Evolutionary conservation across 2,888 invertebrate genomes (phyloP), one percentile per base, ranked within the genome.

Genomic region (Melanotus villosus): DNA sequence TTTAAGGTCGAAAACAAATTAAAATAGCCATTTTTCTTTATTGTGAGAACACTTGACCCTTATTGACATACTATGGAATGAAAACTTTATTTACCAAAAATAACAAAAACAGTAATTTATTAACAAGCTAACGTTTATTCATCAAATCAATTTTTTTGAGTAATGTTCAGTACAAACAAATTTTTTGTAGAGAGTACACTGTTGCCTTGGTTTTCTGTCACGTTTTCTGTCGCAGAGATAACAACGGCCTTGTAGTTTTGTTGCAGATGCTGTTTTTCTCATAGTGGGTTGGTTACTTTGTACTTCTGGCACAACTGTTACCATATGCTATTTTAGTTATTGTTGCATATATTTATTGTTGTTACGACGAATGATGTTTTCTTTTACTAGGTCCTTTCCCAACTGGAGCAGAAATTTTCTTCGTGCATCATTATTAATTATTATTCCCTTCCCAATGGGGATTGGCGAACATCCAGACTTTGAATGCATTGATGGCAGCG

Each of bases 401-500:
- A 45, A 26, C 26, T 26, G 26, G 26, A 26, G 26, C 26, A 26
- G 3, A 26, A 26, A 26, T 26, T 26, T 26, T 26, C 26, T 26
- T 26, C 26, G 26, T 26, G 26, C 26, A 26, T 26, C 26, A 26
- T 26, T 26, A 26, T 26, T 7, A 26, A 26, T 26, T 26, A 26
- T 26, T 7, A 26, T 26, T 26, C 26, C 26, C 26, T 26, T 26
- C 26, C 26, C 26, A 26, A 23, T 50, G 21, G 23, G 62, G 36
- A 62, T 47, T 26, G n/a, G 30, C 34, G 12, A 45, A 36, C 47
- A 12, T 50, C 63, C 63, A 63, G n/a, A 63, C 23, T 18, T 52
- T 50, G 36, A 19, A 63, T 36, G 52, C 50, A 38, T 52, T 63
- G n/a, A 52, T 52, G 21, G 36, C 63, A 16, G 38, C 59, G n/a